Conservation (phyloP, 2,113 vertebrate species). For the Uria aalge region DNA sequence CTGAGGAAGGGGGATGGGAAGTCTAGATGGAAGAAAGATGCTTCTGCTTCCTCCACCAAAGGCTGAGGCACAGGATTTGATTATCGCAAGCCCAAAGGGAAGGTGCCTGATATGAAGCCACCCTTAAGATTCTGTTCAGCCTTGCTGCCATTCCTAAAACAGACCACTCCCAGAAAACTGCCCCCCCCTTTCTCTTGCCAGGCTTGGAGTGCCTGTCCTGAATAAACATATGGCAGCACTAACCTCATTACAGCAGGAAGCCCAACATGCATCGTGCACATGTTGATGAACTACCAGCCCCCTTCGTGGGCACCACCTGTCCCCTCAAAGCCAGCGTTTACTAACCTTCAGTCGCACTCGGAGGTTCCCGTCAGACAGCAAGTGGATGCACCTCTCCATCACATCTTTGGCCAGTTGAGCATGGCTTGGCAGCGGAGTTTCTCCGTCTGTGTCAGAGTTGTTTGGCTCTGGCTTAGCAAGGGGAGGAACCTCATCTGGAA, state of each 20-base stretch:
- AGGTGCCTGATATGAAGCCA: background rate
- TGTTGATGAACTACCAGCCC: accelerated
- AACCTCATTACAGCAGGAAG: background rate
- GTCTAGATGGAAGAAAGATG: background rate
- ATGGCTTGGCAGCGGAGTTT: slow-evolving; percentile 76
- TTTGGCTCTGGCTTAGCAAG: background rate
- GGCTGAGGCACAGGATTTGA: background rate
- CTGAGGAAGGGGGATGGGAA: slow-evolving; percentile 4
- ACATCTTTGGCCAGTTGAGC: slow-evolving; percentile 81
- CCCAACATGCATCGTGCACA: accelerated
- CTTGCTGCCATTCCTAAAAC: background rate
- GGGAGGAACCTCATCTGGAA: slow-evolving; percentile 55
- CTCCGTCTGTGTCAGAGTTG: slow-evolving; percentile 42
- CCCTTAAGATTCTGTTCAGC: background rate
- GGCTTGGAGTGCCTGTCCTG: background rate
- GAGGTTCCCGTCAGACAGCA: slow-evolving; percentile 82
- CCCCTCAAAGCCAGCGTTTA: background rate
- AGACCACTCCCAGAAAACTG: background rate
- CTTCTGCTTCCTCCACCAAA: background rate
- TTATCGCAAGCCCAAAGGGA: background rate
- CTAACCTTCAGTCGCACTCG: slow-evolving; percentile 86
- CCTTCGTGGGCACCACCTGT: background rate
- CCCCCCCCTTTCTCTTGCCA: background rate
- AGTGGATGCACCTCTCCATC: slow-evolving; percentile 89
- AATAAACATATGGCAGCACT: background rate